Evolutionary conservation across 1,140 invertebrate genomes (phyloP).

Genomic region (Hylaeus volcanicus): DNA sequence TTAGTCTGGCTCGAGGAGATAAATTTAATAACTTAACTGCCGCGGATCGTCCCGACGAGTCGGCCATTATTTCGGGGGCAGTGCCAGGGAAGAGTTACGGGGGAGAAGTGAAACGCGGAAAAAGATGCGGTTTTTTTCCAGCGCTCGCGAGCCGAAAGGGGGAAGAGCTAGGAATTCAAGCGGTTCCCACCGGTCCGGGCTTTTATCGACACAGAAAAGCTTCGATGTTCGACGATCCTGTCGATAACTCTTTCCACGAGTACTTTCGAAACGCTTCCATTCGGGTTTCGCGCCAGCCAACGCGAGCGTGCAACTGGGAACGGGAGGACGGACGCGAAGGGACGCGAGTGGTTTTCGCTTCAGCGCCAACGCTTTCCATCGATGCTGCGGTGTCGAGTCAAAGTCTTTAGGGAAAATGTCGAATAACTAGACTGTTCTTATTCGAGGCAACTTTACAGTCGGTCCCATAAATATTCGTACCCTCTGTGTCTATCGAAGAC

Average conservation of each 20-base stretch:
- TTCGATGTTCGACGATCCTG: background rate
- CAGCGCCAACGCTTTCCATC: background rate
- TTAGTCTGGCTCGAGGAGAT: conserved; percentile 69
- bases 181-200: background rate
- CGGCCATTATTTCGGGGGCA: conserved; percentile 28
- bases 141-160: background rate
- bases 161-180: background rate
- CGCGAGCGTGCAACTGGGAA: too few species aligned
- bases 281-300: background rate
- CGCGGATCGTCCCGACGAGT: conserved; percentile 53
- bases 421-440: background rate
- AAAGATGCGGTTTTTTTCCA: conserved; percentile 1
- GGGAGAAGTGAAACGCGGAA: background rate
- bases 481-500: too few species aligned
- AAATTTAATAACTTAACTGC: conserved; percentile 78
- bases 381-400: too few species aligned
- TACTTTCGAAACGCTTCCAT: background rate
- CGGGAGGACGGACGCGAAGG: too few species aligned
- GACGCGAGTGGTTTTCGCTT: background rate
- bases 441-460: background rate
- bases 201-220: conserved; percentile 1
- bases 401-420: too few species aligned
- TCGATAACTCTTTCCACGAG: background rate
- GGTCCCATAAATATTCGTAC: too few species aligned
- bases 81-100: conserved; percentile 12